A percentile compares a stretch with the other conserved stretches of the same genome.
phyloP scores from a whole-genome alignment of 2,113 vertebrate genomes.

The Hiodon tergisus region DNA sequence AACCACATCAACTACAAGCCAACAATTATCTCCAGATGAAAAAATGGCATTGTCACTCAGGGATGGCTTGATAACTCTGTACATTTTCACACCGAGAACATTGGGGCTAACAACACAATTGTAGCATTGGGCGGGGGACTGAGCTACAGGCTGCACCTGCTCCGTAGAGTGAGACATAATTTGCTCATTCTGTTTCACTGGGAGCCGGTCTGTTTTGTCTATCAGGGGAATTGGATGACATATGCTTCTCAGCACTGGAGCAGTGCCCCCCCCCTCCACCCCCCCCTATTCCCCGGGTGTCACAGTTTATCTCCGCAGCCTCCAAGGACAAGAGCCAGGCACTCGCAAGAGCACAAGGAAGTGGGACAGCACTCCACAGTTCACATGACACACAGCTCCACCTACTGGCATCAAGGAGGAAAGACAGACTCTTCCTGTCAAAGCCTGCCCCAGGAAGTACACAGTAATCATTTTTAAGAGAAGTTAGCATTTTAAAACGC shows the following conservation, averaged over 20 bases:
- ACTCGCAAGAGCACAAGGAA: neutral
- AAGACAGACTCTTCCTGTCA: neutral
- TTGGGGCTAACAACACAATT: neutral
- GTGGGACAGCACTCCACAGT: neutral
- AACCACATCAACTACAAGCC: neutral
- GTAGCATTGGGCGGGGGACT: neutral
- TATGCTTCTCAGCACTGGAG: constrained; percentile 19
- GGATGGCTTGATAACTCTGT: too few relatives aligned
- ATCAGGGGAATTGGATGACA: constrained; percentile 18
- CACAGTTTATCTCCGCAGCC: constrained; percentile 27
- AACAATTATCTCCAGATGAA: neutral
- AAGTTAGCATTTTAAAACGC: neutral
- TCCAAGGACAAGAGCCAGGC: constrained; percentile 24
- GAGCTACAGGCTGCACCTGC: neutral
- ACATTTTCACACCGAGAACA: neutral
- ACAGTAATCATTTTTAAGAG: neutral
- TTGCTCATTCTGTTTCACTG: neutral
- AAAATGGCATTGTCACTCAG: neutral
- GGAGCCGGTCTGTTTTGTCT: constrained; percentile 4
- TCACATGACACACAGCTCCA: constrained; percentile 25
- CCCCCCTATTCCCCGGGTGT: neutral
- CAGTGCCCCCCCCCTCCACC: neutral
- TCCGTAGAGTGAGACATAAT: neutral
- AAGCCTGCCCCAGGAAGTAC: neutral
- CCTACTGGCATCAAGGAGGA: constrained; percentile 19